Evolutionary conservation across 1,140 invertebrate genomes (phyloP), one percentile per base, ranked within the genome.

Genomic region (Agrilus planipennis): DNA sequence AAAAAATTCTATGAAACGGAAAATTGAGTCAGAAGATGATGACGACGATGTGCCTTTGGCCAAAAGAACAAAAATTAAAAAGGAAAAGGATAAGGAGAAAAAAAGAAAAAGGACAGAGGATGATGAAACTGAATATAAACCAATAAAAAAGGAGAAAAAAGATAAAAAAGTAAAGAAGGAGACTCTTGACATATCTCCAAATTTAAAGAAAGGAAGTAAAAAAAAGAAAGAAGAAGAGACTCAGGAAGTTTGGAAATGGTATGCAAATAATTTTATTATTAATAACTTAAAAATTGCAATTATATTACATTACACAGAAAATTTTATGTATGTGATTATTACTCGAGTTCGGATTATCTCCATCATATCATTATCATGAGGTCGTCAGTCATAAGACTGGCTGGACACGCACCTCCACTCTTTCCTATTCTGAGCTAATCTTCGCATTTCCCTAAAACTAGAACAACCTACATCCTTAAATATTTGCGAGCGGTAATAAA

Each of bases 221-320:
- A 85, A 83, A 56, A 88, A 86, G 55, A 81, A 88, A 56, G 77
- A 84, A 47, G 83, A 87, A 44, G 81, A 86, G 53, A 76, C 81
- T 52, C 73, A 74, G 54, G 82, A 92, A 66, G 85, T 91, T 44
- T 95, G 90, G 89, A 89, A 89, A 76, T 95, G 89, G 87, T 89
- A 70, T 72, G n/a, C n/a, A n/a, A n/a, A n/a, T n/a, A n/a, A n/a
- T n/a, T n/a, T n/a, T n/a, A n/a, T n/a, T n/a, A n/a, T n/a, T n/a
- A n/a, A n/a, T n/a, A n/a, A n/a, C n/a, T n/a, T n/a, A n/a, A n/a
- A n/a, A n/a, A n/a, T n/a, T n/a, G n/a, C n/a, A n/a, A n/a, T n/a
- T n/a, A n/a, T n/a, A n/a, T n/a, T n/a, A n/a, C n/a, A n/a, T n/a
- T n/a, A n/a, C n/a, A n/a, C n/a, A n/a, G n/a, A n/a, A n/a, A n/a